A percentile compares a stretch with the other conserved stretches of the same genome.
These are phyloP conservation scores for Hyposmocoma kahamanoa DNA, from an alignment of 1,140 invertebrate genomes.

Conservation along the genomic window DNA sequence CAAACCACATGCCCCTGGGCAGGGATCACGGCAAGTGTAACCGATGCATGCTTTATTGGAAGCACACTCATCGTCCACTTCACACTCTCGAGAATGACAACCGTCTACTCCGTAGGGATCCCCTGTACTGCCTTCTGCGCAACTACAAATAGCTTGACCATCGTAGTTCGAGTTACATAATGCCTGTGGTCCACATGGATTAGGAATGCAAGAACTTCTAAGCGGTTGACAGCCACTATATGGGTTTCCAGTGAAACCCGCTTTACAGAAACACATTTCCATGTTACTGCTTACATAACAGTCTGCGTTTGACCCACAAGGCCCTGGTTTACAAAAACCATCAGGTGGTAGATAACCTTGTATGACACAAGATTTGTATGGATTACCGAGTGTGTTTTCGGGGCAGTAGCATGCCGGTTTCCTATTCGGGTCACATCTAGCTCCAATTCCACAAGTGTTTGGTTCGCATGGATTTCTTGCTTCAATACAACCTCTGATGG, in stretches of 20 bases:
- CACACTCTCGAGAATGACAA: conserved; percentile 84
- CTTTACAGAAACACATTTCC: conserved; percentile 87
- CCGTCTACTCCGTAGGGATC: conserved; percentile 82
- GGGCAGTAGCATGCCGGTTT: conserved; percentile 88
- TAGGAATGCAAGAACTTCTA: conserved; percentile 81
- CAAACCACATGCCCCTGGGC: conserved; percentile 85
- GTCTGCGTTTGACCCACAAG: conserved; percentile 85
- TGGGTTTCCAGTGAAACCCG: conserved; percentile 84
- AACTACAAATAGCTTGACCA: conserved; percentile 83
- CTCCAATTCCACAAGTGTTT: conserved; percentile 86
- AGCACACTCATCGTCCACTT: conserved; percentile 83
- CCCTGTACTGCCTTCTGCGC: conserved; percentile 83
- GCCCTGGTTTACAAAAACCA: conserved; percentile 82
- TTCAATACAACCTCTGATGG: conserved; percentile 87
- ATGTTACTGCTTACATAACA: conserved; percentile 85
- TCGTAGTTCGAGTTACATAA: conserved; percentile 79
- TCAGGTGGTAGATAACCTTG: conserved; percentile 72
- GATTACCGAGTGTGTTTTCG: conserved; percentile 83
- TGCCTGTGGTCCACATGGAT: conserved; percentile 86
- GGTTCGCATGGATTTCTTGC: conserved; percentile 86
- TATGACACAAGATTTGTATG: conserved; percentile 80
- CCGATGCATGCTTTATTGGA: conserved; percentile 83
- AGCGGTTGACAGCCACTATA: conserved; percentile 81
- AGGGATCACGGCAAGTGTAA: conserved; percentile 85
- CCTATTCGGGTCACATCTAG: conserved; percentile 84